Conservation (phyloP, 2,888 invertebrate species). For the Drosophila rubida region DNA sequence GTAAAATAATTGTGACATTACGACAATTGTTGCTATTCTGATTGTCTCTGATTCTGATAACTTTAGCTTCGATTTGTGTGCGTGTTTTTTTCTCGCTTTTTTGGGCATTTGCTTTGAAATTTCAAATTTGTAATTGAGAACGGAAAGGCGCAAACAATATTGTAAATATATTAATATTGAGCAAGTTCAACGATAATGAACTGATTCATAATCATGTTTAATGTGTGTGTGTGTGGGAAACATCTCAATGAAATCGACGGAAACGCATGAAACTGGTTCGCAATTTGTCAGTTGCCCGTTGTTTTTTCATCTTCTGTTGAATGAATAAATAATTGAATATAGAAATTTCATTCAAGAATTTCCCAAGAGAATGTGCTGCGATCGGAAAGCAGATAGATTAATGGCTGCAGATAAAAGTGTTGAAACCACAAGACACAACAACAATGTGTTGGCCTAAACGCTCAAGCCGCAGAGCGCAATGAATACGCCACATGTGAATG, state of each 20-base stretch:
- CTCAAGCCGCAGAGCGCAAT: slow-evolving; percentile 37
- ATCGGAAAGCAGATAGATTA: slow-evolving; percentile 8
- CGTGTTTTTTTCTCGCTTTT: slow-evolving; percentile 16
- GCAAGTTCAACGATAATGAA: background rate
- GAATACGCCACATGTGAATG: background rate
- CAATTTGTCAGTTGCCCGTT: slow-evolving; percentile 1
- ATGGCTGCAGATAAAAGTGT: slow-evolving; percentile 34
- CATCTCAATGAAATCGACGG: slow-evolving; percentile 5
- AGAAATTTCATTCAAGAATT: slow-evolving; percentile 22
- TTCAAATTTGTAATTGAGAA: slow-evolving; percentile 1
- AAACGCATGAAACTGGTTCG: slow-evolving; percentile 12
- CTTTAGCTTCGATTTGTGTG: slow-evolving; percentile 27
- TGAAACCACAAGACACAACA: slow-evolving; percentile 35
- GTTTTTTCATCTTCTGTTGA: background rate
- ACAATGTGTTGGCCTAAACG: slow-evolving; percentile 14
- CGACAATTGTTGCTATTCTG: slow-evolving; percentile 50
- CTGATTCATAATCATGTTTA: slow-evolving; percentile 4
- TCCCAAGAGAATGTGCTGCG: background rate
- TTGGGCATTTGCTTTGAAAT: slow-evolving; percentile 24
- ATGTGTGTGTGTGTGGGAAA: slow-evolving; percentile 15
- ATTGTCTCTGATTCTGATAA: slow-evolving; percentile 24
- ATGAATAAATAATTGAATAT: slow-evolving; percentile 3
- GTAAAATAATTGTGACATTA: slow-evolving; percentile 69
- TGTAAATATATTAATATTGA: background rate
- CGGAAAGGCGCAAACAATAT: background rate